Evolutionary conservation across 37 sponge, comb jelly and placozoan species (phyloP), one percentile per base, ranked within the genome.

Genomic region (Diacarnus erythraeanus): DNA sequence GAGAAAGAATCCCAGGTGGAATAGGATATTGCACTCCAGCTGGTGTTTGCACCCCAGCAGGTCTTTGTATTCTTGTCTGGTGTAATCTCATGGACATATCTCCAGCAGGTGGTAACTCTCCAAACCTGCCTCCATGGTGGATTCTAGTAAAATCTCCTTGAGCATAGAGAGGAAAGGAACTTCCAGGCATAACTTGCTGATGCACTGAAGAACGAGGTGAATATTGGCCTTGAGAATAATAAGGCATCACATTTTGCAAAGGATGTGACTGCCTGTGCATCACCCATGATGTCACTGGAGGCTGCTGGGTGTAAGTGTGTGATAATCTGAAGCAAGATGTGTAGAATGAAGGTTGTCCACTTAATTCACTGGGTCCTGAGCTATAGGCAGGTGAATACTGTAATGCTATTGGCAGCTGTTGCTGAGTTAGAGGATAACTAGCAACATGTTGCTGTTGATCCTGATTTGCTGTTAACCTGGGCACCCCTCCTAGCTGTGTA

Each of bases 231-330:
- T 64, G 78, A 61, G 64, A 40, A 34, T 10, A 29, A 40, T 3
- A 57, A 42, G 9, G 34, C 12, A 34, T 18, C 40, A 22, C 15
- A 23, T 74, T 69, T 35, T 54, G 81, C 17, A 72, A 64, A 0
- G 69, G 81, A 73, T 38, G 81, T 27, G 87, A 35, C 21, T 44
- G 85, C 25, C 71, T 25, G 30, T 43, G 83, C 12, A 67, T 66
- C 34, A 64, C 38, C 57, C 72, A 69, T 2, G 70, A 64, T 8
- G 63, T 20, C 9, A 42, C 34, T 34, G 67, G 64, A 38, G 64
- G 83, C 0, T 41, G 47, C 23, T 51, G 75, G 59, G 5, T 12
- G 23, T 54, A 59, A 57, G 57, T 8, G 51, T 6, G 12, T 6
- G 51, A 47, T 47, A 47, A 47, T n/a, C n/a, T n/a, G n/a, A n/a